Conservation (phyloP, 2,113 vertebrate genomes). For the human (Homo sapiens) region DNA sequence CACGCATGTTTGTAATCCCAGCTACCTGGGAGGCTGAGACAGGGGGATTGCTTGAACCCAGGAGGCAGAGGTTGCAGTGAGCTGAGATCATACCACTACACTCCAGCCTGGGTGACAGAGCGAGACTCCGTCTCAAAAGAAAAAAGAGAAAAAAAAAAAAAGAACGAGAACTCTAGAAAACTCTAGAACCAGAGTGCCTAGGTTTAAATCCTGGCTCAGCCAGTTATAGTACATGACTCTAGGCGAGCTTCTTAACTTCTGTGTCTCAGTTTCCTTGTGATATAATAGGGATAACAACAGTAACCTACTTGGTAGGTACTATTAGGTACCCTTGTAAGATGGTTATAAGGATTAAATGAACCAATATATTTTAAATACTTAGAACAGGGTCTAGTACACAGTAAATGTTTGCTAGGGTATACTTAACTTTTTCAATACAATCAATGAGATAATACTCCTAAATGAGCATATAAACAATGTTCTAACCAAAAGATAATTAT, state of each 20-base stretch:
- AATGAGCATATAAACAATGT: slow-evolving; percentile 6
- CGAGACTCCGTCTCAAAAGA: too few species aligned
- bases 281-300: background rate
- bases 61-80: too few species aligned
- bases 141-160: too few species aligned
- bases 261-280: background rate
- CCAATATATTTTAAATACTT: slow-evolving; percentile 6
- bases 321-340: background rate
- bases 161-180: background rate
- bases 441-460: slow-evolving; percentile 48
- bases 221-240: background rate
- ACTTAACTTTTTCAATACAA: slow-evolving; percentile 25
- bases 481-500: slow-evolving; percentile 47
- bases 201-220: background rate
- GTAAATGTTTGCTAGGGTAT: background rate
- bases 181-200: background rate
- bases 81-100: too few species aligned
- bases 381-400: background rate
- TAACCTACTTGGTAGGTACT: background rate
- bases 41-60: too few species aligned
- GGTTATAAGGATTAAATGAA: background rate
- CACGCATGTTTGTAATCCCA: too few species aligned
- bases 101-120: too few species aligned
- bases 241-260: background rate
- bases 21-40: too few species aligned